Base-by-base conservation (phyloP, 2,888 invertebrate genomes). In the Amitus sp. region DNA sequence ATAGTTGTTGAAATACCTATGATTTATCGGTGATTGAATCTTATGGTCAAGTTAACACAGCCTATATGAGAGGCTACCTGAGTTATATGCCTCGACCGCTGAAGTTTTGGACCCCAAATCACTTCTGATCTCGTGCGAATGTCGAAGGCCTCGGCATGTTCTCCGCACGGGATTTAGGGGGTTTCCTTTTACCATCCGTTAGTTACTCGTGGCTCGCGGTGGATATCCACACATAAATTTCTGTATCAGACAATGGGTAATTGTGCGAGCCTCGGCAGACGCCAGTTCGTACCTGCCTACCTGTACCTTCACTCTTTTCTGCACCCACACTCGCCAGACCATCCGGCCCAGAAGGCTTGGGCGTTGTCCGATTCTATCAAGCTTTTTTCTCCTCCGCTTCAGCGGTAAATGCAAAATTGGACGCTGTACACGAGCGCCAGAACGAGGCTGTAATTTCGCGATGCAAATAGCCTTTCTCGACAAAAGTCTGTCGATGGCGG, bases 221-320 rank as follows among this genome's bases (percentile, higher is more conserved):
- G 62, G 62, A 65, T 73, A 78, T 75, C 76, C 75, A 73, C 73
- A 77, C 80, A 81, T 81, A 80, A 81, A 81, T 81, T 80, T 76
- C 77, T 73, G 77, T 77, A 81, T 81, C 80, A 75, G 79, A 80
- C 80, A 80, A 81, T 81, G 76, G 80, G 80, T 80, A 80, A 81
- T 81, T 80, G 80, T 80, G 73, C 77, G 74, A 77, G 71, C 69
- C 63, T 63, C 58, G 69, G 72, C 73, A 72, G 69, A 71, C 65
- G 67, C 72, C 69, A 67, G 69, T 67, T 68, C 56, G 70, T 70
- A 68, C 66, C 62, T 66, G 62, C 52, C 56, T 61, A 49, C 60
- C 62, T 55, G 57, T 47, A 39, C 53, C 19, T 10, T 46, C 27
- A 42, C 51, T 51, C 54, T 43, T 58, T 58, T 48, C 48, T 54